These are phyloP conservation scores for Myotis myotis DNA, from an alignment of 2,797 vertebrate genomes.

Conservation along the genomic window DNA sequence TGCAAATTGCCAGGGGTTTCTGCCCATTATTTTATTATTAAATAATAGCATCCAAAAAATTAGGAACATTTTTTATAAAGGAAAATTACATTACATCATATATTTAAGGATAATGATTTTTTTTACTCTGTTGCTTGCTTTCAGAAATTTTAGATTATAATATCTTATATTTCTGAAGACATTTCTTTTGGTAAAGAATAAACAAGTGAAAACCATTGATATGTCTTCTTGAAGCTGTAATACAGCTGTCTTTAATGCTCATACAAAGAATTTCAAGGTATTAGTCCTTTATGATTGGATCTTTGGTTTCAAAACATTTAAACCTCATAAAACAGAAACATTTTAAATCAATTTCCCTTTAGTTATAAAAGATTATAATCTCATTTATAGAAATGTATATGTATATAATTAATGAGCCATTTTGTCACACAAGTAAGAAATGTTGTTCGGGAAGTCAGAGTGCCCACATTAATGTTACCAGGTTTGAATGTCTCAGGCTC, in stretches of 20 bases:
- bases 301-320: constrained; percentile 34
- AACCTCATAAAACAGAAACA: not conserved
- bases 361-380: constrained; percentile 8
- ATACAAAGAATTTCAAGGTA: not conserved
- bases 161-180: not conserved
- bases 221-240: not conserved
- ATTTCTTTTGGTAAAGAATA: constrained; percentile 37
- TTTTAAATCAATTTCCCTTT: constrained; percentile 28
- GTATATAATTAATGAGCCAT: not conserved
- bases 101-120: constrained; percentile 64
- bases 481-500: constrained; percentile 13
- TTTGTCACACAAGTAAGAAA: constrained; percentile 48
- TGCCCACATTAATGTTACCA: not conserved
- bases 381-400: constrained; percentile 45
- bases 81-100: constrained; percentile 59
- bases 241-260: not conserved
- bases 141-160: not conserved
- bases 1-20: not conserved
- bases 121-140: constrained; percentile 61
- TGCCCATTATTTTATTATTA: not conserved
- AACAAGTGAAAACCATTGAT: not conserved
- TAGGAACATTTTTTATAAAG: not conserved
- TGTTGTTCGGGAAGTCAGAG: not conserved
- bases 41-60: not conserved
- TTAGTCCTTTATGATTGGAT: not conserved